Evolutionary conservation across 1,140 invertebrate species (phyloP).

Genomic region (Oryctes rhinoceros): DNA sequence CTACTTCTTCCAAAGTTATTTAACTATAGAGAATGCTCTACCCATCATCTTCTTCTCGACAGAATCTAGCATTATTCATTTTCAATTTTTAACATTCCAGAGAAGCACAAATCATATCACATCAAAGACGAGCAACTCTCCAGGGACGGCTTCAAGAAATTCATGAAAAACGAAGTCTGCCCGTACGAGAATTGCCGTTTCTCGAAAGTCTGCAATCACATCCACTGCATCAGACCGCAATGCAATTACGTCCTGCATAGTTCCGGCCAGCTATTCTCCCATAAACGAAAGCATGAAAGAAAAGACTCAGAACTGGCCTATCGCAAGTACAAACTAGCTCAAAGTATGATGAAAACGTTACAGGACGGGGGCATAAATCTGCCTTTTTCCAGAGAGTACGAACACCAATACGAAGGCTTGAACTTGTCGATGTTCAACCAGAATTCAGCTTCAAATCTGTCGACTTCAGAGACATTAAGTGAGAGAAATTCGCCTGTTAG

Average conservation of each 20-base stretch:
- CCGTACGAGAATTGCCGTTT: slow-evolving; percentile 91
- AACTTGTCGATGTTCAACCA: slow-evolving; percentile 53
- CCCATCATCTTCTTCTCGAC: no score
- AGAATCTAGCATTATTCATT: no score
- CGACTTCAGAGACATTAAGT: slow-evolving; percentile 58
- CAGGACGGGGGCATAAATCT: slow-evolving; percentile 52
- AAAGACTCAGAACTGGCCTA: slow-evolving; percentile 88
- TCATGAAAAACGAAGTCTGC: slow-evolving; percentile 96
- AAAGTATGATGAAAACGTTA: slow-evolving; percentile 61
- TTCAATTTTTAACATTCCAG: slow-evolving; percentile 56
- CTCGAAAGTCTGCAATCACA: slow-evolving; percentile 95
- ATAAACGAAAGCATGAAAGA: slow-evolving; percentile 96
- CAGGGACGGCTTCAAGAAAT: slow-evolving; percentile 98
- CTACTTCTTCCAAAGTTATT: no score
- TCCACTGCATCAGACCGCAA: slow-evolving; percentile 95
- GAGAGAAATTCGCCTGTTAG: slow-evolving; percentile 58
- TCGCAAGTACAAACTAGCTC: slow-evolving; percentile 74
- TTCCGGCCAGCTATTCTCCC: slow-evolving; percentile 95
- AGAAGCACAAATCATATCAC: slow-evolving; percentile 99
- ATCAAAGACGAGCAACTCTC: slow-evolving; percentile 96
- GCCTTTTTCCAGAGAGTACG: slow-evolving; percentile 54
- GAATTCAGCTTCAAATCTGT: slow-evolving; percentile 55
- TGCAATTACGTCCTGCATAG: slow-evolving; percentile 97
- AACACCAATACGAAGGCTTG: slow-evolving; percentile 53
- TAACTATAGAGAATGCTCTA: no score